Conservation (phyloP, 2,888 invertebrate genomes). For the Pseudococcus longispinus region DNA sequence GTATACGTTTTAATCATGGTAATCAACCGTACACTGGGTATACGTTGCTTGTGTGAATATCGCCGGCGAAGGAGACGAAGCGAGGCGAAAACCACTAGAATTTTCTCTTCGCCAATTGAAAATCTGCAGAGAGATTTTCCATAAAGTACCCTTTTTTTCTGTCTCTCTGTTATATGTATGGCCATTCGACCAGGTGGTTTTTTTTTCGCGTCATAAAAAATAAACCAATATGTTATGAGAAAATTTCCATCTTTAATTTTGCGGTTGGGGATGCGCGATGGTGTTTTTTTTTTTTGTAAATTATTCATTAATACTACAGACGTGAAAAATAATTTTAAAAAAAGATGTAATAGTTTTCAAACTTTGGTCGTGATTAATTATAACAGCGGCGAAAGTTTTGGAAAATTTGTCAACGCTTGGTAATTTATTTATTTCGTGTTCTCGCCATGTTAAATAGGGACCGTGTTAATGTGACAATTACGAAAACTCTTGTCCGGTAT, state of each 20-base stretch:
- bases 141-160: not conserved
- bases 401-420: not conserved
- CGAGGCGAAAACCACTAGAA: not conserved
- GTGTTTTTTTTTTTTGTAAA: not conserved
- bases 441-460: not conserved
- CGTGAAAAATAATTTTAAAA: not conserved
- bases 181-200: not conserved
- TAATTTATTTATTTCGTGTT: slow-evolving; percentile 20
- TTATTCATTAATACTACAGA: slow-evolving; percentile 28
- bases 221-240: not conserved
- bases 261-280: not conserved
- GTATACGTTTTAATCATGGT: slow-evolving; percentile 10
- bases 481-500: not conserved
- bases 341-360: slow-evolving; percentile 15
- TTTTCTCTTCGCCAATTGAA: not conserved
- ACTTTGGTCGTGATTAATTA: slow-evolving; percentile 12
- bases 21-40: not conserved
- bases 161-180: not conserved
- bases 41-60: not conserved
- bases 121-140: not conserved
- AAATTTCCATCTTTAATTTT: not conserved
- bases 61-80: not conserved
- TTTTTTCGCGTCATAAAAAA: not conserved
- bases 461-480: slow-evolving; percentile 3
- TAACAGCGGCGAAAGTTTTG: not conserved